phyloP scores from a whole-genome alignment of 2,888 invertebrate species.

The Julus scanicus region DNA sequence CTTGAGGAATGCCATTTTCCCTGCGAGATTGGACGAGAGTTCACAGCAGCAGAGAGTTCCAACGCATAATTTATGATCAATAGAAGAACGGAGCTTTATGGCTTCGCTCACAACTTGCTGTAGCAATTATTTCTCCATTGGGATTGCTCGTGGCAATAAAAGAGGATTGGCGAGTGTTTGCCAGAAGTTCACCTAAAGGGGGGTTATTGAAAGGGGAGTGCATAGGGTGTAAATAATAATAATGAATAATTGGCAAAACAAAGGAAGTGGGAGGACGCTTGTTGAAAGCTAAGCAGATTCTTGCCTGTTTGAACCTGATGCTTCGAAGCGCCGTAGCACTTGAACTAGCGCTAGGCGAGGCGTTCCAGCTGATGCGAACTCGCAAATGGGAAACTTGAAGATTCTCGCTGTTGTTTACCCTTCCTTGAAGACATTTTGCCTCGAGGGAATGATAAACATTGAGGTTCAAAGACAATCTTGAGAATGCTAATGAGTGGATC shows the following conservation, averaged over 20 bases:
- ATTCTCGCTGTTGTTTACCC: neutral
- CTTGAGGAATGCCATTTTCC: no score
- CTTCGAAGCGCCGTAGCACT: neutral
- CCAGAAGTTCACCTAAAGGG: neutral
- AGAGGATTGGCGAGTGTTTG: conserved; percentile 40
- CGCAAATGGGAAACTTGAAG: neutral
- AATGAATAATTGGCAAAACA: conserved; percentile 15
- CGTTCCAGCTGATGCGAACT: neutral
- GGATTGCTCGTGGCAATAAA: conserved; percentile 23
- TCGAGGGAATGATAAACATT: neutral
- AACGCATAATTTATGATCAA: conserved; percentile 31
- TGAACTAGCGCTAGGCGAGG: neutral
- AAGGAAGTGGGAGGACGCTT: neutral
- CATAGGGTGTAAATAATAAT: conserved; percentile 11
- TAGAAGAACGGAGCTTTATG: conserved; percentile 13
- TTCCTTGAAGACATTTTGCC: neutral
- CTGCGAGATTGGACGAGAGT: neutral
- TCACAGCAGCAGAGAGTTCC: neutral
- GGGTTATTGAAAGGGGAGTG: neutral
- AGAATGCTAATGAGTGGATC: neutral
- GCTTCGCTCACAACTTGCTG: conserved; percentile 6
- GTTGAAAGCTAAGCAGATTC: neutral
- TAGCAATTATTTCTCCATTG: conserved; percentile 35
- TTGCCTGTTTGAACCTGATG: neutral
- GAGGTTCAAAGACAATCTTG: neutral